Conservation (phyloP, 2,888 invertebrate species). For the Drosophila percnosoma region DNA sequence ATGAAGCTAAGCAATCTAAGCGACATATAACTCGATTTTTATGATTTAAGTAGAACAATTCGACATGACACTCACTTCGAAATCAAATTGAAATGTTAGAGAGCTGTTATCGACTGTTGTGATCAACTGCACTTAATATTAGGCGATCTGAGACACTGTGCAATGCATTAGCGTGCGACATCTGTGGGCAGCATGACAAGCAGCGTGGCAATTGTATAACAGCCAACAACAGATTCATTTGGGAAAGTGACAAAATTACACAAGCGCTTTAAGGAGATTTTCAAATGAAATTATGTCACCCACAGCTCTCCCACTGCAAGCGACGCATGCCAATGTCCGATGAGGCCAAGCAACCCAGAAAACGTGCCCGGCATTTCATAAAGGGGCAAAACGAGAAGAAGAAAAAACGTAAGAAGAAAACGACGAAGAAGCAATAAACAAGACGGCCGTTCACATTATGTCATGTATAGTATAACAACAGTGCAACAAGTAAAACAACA, state of each 20-base stretch:
- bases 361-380: conserved; percentile 64
- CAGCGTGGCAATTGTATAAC: conserved; percentile 32
- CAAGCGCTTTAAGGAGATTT: conserved; percentile 14
- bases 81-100: neutral
- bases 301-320: neutral
- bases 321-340: conserved; percentile 56
- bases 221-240: conserved; percentile 1
- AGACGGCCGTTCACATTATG: conserved; percentile 55
- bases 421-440: conserved; percentile 12
- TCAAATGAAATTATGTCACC: conserved; percentile 51
- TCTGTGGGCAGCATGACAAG: neutral
- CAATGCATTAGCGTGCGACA: neutral
- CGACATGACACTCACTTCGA: neutral
- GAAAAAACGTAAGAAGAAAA: neutral
- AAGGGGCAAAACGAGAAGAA: conserved; percentile 14
- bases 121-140: neutral
- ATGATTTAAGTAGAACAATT: neutral
- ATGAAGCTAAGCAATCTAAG: neutral
- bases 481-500: conserved; percentile 53
- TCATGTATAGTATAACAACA: conserved; percentile 52
- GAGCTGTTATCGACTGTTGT: no score
- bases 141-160: neutral
- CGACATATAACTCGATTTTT: conserved; percentile 7
- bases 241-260: conserved; percentile 23
- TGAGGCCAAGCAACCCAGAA: conserved; percentile 54